These are phyloP conservation scores for Tetranychus piercei DNA, from an alignment of 2,888 invertebrate genomes.

Conservation along the genomic window DNA sequence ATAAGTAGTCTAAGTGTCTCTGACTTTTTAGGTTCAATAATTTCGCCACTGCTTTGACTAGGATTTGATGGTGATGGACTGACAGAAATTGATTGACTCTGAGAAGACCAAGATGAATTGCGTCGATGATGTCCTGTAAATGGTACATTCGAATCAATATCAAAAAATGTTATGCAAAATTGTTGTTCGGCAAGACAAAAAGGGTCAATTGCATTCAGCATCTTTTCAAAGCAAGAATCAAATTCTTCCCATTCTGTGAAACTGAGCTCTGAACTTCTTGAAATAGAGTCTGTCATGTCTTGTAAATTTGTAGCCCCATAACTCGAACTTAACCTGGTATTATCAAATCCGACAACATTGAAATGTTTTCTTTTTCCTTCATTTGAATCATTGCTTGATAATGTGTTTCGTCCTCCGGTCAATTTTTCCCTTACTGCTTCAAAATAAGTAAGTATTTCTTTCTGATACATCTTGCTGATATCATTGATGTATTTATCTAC, in stretches of 20 bases:
- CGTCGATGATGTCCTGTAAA: conserved; percentile 8
- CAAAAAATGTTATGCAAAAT: conserved; percentile 80
- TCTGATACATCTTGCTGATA: conserved; percentile 69
- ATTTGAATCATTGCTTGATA: conserved; percentile 24
- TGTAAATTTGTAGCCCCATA: conserved; percentile 3
- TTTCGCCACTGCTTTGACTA: conserved; percentile 20
- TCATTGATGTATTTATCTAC: conserved; percentile 14
- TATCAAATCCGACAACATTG: conserved; percentile 6
- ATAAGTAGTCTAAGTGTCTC: conserved; percentile 44
- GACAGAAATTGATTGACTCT: conserved; percentile 2
- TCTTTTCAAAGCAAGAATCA: conserved; percentile 45
- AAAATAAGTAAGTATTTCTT: conserved; percentile 58
- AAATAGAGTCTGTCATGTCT: conserved; percentile 18
- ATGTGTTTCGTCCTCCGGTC: conserved; percentile 34
- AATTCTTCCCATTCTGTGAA: conserved; percentile 30
- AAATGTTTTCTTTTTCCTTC: conserved; percentile 7
- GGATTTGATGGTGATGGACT: conserved; percentile 20
- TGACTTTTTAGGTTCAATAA: conserved; percentile 30
- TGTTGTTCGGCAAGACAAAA: conserved; percentile 84
- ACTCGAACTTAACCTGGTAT: conserved; percentile 14
- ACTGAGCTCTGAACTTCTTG: conserved; percentile 22
- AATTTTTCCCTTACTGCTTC: conserved; percentile 48
- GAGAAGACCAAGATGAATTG: background rate
- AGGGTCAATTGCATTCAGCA: conserved; percentile 69
- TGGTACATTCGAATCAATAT: conserved; percentile 40